phyloP scores from a whole-genome alignment of 1,140 invertebrate genomes.

The Drosophila melanogaster region DNA sequence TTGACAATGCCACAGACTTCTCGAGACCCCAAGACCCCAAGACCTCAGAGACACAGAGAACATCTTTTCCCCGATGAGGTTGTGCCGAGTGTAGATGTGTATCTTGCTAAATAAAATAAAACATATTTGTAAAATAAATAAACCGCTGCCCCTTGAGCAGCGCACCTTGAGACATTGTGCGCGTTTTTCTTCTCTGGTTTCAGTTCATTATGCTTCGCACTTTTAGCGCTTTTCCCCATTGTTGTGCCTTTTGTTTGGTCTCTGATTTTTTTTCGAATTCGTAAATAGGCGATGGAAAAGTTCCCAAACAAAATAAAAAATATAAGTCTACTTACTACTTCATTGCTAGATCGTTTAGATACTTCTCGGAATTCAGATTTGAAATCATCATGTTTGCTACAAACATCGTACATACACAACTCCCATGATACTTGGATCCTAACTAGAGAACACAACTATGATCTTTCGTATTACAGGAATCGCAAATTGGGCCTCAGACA shows the following conservation, averaged over 20 bases:
- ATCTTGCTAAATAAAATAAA: constrained; percentile 72
- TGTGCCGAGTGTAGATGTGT: constrained; percentile 13
- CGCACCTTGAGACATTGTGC: constrained; percentile 65
- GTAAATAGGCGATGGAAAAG: constrained; percentile 39
- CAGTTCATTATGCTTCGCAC: constrained; percentile 16
- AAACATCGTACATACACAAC: background rate
- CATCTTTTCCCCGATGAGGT: constrained; percentile 1
- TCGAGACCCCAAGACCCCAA: constrained; percentile 4
- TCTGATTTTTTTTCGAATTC: constrained; percentile 30
- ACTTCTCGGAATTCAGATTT: constrained; percentile 4
- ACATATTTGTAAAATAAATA: constrained; percentile 78
- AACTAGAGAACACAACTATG: constrained; percentile 33
- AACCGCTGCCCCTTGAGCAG: constrained; percentile 15
- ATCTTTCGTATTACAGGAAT: constrained; percentile 73
- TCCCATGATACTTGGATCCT: background rate
- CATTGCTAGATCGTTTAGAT: constrained; percentile 36
- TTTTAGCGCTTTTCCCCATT: constrained; percentile 24
- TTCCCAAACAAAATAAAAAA: constrained; percentile 29
- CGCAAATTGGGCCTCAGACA: constrained; percentile 81
- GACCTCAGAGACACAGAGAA: constrained; percentile 6
- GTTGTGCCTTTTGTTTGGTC: constrained; percentile 30
- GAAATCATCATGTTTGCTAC: constrained; percentile 22
- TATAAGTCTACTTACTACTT: constrained; percentile 5
- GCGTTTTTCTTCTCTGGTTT: constrained; percentile 7
- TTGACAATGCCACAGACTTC: constrained; percentile 44